Evolutionary conservation across 2,113 vertebrate genomes (phyloP).

Genomic region (Oophaga pumilio): DNA sequence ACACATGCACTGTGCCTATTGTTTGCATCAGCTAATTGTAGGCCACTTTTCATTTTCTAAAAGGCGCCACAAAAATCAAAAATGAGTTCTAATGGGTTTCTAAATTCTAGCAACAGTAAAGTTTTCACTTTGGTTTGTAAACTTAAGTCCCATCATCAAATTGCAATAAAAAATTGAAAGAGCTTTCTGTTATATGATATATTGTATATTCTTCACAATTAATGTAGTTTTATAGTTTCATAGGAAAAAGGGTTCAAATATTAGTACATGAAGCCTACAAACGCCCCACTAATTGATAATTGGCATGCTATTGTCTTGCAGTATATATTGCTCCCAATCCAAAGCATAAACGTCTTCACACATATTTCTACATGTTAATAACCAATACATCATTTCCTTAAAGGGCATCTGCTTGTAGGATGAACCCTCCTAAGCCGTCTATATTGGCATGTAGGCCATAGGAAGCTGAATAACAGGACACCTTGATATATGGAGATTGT

Average conservation of each 20-base stretch:
- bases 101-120: not conserved
- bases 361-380: not conserved
- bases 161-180: not conserved
- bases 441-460: too few species aligned
- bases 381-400: too few species aligned
- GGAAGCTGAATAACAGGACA: too few species aligned
- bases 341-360: not conserved
- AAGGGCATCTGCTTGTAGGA: too few species aligned
- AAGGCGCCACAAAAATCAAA: not conserved
- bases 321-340: not conserved
- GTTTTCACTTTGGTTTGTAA: not conserved
- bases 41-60: not conserved
- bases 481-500: too few species aligned
- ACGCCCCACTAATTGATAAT: not conserved
- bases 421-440: too few species aligned
- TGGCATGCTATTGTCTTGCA: not conserved
- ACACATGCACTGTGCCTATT: not conserved
- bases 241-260: not conserved
- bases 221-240: not conserved
- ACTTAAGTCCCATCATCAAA: not conserved
- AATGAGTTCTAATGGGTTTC: not conserved
- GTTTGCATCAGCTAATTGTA: not conserved
- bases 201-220: conserved; percentile 2
- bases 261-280: not conserved
- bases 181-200: not conserved